These are phyloP conservation scores for Pteropus alecto DNA, from an alignment of 2,113 vertebrate genomes.

Conservation along the genomic window DNA sequence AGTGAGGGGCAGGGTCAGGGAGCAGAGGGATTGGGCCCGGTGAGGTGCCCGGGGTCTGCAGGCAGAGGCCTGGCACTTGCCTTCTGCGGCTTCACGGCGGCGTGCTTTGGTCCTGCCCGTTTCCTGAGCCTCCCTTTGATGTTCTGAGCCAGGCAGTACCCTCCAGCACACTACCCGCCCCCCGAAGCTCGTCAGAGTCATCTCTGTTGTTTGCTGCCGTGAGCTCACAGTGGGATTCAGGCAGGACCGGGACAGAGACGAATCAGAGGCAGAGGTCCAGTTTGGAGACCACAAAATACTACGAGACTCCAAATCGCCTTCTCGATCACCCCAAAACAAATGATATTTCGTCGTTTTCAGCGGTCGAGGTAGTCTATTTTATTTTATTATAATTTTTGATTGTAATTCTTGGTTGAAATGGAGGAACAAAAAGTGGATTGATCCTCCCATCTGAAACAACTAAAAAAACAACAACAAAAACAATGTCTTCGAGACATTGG, in stretches of 20 bases:
- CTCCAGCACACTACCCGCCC: fast-evolving
- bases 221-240: background rate
- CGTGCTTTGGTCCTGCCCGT: background rate
- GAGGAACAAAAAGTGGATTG: background rate
- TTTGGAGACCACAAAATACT: background rate
- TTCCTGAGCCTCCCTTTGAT: background rate
- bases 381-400: background rate
- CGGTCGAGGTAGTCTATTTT: background rate
- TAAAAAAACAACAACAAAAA: background rate
- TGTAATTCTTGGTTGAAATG: background rate
- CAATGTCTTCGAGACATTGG: background rate
- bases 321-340: background rate
- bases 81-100: fast-evolving
- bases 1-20: background rate
- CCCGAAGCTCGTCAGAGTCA: too few relatives aligned
- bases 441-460: background rate
- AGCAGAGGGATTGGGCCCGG: too few relatives aligned
- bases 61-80: background rate
- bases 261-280: background rate
- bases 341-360: background rate
- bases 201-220: background rate
- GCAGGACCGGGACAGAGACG: too few relatives aligned
- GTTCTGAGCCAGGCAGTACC: background rate
- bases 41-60: background rate
- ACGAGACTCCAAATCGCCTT: background rate